Evolutionary conservation across 2,888 invertebrate genomes (phyloP).

Genomic region (Cynaeus angustus): DNA sequence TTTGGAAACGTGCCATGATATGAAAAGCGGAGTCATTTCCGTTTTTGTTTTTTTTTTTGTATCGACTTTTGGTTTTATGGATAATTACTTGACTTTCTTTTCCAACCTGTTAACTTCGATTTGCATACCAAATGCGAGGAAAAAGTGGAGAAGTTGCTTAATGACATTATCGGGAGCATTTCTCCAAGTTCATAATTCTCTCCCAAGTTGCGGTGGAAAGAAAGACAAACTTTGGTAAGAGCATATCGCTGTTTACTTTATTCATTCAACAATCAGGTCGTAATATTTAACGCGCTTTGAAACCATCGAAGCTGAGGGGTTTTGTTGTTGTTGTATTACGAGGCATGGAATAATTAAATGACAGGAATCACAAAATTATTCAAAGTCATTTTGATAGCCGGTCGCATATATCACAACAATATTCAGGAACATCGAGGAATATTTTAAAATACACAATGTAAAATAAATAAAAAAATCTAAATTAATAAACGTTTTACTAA

Average conservation of each 20-base stretch:
- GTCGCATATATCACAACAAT: too few species aligned
- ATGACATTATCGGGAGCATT: constrained; percentile 23
- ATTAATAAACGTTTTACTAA: too few species aligned
- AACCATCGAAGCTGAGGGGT: constrained; percentile 14
- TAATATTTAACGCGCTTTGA: constrained; percentile 18
- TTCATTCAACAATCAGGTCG: constrained; percentile 1
- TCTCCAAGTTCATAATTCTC: constrained; percentile 22
- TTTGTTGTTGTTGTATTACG: background rate
- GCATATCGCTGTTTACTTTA: constrained; percentile 15
- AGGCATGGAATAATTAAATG: too few species aligned
- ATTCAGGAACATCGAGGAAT: too few species aligned
- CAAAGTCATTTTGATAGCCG: too few species aligned
- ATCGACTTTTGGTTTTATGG: background rate
- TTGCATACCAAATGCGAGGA: constrained; percentile 12
- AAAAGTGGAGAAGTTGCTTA: constrained; percentile 20
- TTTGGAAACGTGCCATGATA: too few species aligned
- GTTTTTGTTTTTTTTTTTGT: too few species aligned
- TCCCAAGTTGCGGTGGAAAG: constrained; percentile 1
- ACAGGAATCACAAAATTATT: too few species aligned
- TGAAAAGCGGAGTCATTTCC: background rate
- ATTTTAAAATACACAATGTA: too few species aligned
- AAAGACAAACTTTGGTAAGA: constrained; percentile 24
- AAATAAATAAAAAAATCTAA: too few species aligned
- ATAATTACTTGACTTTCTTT: constrained; percentile 13
- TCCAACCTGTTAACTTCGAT: constrained; percentile 17